Percentiles rank a stretch among this genome's conserved stretches.
Conservation (phyloP, 2,113 vertebrate species). For the Ciconia boyciana region DNA sequence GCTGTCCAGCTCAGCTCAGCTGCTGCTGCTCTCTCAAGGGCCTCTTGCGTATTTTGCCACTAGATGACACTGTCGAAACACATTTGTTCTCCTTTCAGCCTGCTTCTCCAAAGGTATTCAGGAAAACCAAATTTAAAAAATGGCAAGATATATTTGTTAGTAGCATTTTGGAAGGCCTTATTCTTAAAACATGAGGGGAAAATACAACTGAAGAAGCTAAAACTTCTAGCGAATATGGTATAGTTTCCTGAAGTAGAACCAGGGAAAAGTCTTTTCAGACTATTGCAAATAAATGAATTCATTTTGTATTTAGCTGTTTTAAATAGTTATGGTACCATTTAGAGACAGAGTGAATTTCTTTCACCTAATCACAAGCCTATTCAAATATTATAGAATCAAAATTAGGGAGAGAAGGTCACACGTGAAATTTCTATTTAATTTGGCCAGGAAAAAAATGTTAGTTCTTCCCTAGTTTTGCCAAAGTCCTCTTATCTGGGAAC, state of each 20-base stretch:
- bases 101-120: background rate
- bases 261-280: background rate
- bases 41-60: background rate
- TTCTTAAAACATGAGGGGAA: background rate
- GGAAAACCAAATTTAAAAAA: background rate
- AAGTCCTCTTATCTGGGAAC: background rate
- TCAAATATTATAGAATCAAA: background rate
- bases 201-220: background rate
- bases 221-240: background rate
- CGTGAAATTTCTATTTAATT: background rate
- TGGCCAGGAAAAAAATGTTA: background rate
- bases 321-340: background rate
- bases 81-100: background rate
- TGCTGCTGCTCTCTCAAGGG: background rate
- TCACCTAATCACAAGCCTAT: background rate
- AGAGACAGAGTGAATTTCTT: background rate
- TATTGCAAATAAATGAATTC: background rate
- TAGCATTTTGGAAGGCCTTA: background rate
- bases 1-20: background rate
- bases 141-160: background rate
- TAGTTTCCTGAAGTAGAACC: background rate
- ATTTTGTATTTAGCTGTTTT: background rate
- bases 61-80: slow-evolving; percentile 67
- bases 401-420: background rate
- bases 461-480: background rate